Evolutionary conservation across 1,140 invertebrate genomes (phyloP).

Genomic region (Macrocentrus cingulum): DNA sequence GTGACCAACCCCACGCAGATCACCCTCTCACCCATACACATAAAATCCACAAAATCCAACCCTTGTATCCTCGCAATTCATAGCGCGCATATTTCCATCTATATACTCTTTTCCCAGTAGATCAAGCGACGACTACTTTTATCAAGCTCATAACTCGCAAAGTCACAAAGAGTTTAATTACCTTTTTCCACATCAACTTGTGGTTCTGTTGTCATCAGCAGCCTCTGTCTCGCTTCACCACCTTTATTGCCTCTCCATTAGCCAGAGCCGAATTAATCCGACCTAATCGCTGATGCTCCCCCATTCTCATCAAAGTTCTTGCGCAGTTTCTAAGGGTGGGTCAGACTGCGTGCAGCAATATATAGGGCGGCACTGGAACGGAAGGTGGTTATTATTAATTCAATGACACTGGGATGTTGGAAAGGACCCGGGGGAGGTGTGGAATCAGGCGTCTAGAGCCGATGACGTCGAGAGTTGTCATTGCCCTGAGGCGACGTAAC

Average conservation of each 20-base stretch:
- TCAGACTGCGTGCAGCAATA: no score
- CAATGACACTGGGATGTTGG: slow-evolving; percentile 39
- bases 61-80: slow-evolving; percentile 30
- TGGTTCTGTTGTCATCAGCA: no score
- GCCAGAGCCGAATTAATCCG: slow-evolving; percentile 20
- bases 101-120: background rate
- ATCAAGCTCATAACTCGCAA: no score
- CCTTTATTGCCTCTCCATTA: slow-evolving; percentile 15
- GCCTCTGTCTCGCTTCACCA: background rate
- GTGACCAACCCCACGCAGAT: slow-evolving; percentile 25
- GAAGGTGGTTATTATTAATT: slow-evolving; percentile 45
- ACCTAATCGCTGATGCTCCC: slow-evolving; percentile 15
- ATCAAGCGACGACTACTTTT: no score
- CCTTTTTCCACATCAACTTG: no score
- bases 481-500: slow-evolving; percentile 48
- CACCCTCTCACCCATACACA: slow-evolving; percentile 6
- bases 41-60: slow-evolving; percentile 27
- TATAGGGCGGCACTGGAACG: slow-evolving; percentile 16
- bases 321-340: slow-evolving; percentile 10
- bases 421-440: background rate
- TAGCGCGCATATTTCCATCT: slow-evolving; percentile 28
- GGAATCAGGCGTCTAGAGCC: background rate
- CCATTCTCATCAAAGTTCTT: slow-evolving; percentile 19
- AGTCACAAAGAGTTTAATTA: no score
- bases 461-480: slow-evolving; percentile 35